Evolutionary conservation across 2,113 vertebrate species (phyloP).

Genomic region (Hystrix cristata): DNA sequence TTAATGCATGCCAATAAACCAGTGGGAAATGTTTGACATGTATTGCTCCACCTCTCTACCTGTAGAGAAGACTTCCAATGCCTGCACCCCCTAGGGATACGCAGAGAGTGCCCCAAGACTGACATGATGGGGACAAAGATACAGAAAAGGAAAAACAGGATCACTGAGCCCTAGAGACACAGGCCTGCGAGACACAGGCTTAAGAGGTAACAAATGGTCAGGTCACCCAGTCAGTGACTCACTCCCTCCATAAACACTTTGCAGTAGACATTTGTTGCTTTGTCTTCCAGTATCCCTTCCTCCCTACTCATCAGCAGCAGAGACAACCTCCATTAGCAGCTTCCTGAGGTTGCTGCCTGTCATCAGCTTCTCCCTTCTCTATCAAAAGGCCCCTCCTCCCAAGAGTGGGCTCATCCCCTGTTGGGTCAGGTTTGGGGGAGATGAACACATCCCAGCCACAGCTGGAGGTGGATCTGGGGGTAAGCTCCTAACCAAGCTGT

Average conservation of each 20-base stretch:
- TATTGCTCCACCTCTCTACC: neutral
- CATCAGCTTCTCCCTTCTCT: neutral
- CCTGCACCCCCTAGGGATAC: neutral
- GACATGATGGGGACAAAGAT: neutral
- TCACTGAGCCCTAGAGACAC: neutral
- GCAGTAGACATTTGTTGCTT: neutral
- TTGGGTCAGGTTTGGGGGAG: neutral
- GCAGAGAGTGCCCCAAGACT: neutral
- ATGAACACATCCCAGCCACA: neutral
- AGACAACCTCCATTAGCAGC: neutral
- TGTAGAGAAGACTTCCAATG: neutral
- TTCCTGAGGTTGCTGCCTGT: neutral
- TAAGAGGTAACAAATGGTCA: neutral
- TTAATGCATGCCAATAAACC: neutral
- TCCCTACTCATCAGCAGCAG: neutral
- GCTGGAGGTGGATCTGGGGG: neutral
- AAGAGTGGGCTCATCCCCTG: neutral
- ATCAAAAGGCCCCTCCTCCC: neutral
- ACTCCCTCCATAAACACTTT: neutral
- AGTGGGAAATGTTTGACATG: neutral
- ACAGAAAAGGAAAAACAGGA: neutral
- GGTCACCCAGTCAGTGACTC: neutral
- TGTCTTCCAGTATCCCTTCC: neutral
- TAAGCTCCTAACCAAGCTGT: neutral
- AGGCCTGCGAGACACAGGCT: neutral